Base-by-base conservation (phyloP, 2,797 vertebrate species). In the Chrosomus eos region DNA sequence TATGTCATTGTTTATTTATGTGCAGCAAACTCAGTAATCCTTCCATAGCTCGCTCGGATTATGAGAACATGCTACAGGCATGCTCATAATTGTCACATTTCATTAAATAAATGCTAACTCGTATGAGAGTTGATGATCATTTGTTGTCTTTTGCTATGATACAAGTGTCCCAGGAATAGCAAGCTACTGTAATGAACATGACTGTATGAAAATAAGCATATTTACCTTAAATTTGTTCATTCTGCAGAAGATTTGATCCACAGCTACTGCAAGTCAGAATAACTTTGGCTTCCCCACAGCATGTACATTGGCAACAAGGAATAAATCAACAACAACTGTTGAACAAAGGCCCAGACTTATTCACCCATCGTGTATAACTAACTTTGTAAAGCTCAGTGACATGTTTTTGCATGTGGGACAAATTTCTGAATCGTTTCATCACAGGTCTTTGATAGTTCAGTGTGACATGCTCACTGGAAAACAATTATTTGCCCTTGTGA, bases 1-100 rank as follows among this genome's bases (percentile, higher is more conserved):
- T 85, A 80, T 72, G 75, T 66, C 83, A 79, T 85, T 85, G 83
- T 85, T 85, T 80, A 80, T 85, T 80, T 85, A 72, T 71, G 43
- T 66, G n/a, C 23, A 38, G 67, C 79, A 79, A 72, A 84, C 67
- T 62, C 53, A 84, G 66, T 64, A 33, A 72, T 84, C n/a, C 67
- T 45, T 38, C 40, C 38, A 60, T 33, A 13, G 66, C 55, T 79
- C 3, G 0, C 40, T 72, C 2, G 3, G 31, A 84, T 84, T 48
- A 48, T 19, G 7, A 62, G 38, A 51, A 64, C 75, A 79, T 4
- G 64, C 75, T 64, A 77, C 19, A 0, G 73, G 73, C 62, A 23
- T 33, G 45, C 33, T 38, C 18, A 67, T 67, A 38, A 66, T 40
- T 67, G 75, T 79, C 75, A 79, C 28, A 6, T 84, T 84, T 62